Evolutionary conservation across 2,113 vertebrate species (phyloP).

Genomic region (Mesembrinibis cayennensis): DNA sequence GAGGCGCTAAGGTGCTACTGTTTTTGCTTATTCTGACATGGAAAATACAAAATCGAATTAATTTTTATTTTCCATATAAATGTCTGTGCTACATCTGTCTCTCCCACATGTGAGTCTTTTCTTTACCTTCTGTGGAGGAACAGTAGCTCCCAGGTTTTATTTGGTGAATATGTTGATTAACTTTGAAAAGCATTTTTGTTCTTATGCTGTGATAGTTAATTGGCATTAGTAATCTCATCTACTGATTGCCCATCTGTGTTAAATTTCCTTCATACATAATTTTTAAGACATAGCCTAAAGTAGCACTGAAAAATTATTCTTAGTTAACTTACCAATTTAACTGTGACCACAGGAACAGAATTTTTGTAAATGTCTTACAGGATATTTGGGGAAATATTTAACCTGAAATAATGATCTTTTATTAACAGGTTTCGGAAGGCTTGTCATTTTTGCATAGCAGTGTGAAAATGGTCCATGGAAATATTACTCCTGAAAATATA

Average conservation of each 20-base stretch:
- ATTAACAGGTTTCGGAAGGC: constrained; percentile 91
- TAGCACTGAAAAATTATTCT: background rate
- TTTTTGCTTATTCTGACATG: background rate
- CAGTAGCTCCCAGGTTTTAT: background rate
- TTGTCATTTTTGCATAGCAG: constrained; percentile 96
- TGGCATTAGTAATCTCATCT: background rate
- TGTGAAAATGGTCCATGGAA: constrained; percentile 98
- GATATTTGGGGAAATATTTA: background rate
- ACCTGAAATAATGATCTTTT: constrained; percentile 2
- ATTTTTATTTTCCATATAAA: background rate
- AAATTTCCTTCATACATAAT: background rate
- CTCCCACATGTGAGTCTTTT: background rate
- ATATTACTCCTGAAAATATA: constrained; percentile 92
- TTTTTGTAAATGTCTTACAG: background rate
- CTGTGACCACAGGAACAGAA: background rate
- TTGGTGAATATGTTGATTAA: background rate
- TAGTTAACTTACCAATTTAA: background rate
- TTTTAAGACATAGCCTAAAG: background rate
- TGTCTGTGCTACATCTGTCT: background rate
- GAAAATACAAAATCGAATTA: background rate
- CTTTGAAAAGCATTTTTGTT: background rate
- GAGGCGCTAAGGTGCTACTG: background rate
- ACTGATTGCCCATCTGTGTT: background rate
- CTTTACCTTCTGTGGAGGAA: background rate
- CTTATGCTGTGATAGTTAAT: background rate